Evolutionary conservation across 2,888 invertebrate species (phyloP).

Genomic region (Stenolophus ochropezus): DNA sequence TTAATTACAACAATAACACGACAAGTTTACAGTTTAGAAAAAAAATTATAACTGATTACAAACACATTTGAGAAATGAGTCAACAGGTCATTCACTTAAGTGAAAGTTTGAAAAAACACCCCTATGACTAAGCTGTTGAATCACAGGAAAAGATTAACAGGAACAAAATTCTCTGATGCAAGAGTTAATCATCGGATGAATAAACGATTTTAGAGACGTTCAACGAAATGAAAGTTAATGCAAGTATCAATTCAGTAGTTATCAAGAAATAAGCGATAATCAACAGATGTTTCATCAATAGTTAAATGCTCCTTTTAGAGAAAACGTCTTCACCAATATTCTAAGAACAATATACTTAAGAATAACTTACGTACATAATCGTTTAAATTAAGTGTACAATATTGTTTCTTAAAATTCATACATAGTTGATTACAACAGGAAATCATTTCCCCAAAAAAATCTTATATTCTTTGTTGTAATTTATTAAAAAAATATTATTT

Average conservation of each 20-base stretch:
- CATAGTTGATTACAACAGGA: too few species aligned
- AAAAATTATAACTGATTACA: conserved; percentile 18
- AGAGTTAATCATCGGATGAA: conserved; percentile 10
- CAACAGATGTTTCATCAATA: conserved; percentile 40
- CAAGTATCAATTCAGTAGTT: conserved; percentile 40
- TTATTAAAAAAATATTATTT: too few species aligned
- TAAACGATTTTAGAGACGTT: conserved; percentile 4
- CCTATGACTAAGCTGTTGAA: neutral
- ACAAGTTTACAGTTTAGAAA: conserved; percentile 10
- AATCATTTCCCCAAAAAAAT: too few species aligned
- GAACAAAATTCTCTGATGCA: neutral
- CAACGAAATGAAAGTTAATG: conserved; percentile 48
- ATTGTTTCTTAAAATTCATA: too few species aligned
- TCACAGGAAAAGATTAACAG: neutral
- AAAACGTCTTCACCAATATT: neutral
- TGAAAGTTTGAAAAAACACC: neutral
- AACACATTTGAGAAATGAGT: neutral
- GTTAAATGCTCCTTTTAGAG: conserved; percentile 29
- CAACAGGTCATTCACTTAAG: neutral
- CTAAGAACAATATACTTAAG: neutral
- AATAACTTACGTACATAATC: neutral
- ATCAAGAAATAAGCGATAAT: conserved; percentile 53
- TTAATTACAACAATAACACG: conserved; percentile 32
- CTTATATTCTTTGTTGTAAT: too few species aligned
- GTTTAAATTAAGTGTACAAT: too few species aligned